These are phyloP conservation scores for Mesembrinibis cayennensis DNA, from an alignment of 2,113 vertebrate genomes.

Conservation along the genomic window DNA sequence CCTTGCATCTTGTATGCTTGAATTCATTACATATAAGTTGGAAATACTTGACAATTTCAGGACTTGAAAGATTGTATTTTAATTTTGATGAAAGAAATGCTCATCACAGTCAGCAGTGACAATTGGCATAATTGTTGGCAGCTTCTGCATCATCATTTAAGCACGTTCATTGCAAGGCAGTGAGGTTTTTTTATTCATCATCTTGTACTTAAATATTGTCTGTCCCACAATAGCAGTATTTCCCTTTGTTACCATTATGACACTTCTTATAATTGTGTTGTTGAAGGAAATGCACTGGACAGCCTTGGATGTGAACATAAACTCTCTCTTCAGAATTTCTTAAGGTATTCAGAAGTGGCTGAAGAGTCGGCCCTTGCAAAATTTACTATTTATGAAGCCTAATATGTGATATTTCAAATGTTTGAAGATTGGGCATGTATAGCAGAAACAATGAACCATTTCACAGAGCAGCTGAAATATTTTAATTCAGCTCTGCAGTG, in stretches of 20 bases:
- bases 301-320: background rate
- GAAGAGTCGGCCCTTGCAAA: background rate
- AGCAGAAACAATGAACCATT: constrained; percentile 39
- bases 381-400: background rate
- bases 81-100: constrained; percentile 17
- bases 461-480: constrained; percentile 54
- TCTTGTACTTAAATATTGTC: background rate
- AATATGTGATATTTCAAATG: background rate
- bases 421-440: background rate
- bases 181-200: background rate
- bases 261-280: background rate
- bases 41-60: background rate
- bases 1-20: background rate
- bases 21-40: background rate
- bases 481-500: constrained; percentile 60
- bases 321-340: background rate
- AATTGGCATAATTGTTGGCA: constrained; percentile 15
- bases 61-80: constrained; percentile 7
- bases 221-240: background rate
- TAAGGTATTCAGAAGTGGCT: background rate
- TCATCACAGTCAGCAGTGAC: background rate
- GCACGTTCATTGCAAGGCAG: background rate
- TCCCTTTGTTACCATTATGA: constrained; percentile 4
- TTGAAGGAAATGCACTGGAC: background rate
- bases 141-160: background rate